Conservation (phyloP, 2,113 vertebrate genomes). For the Sorex araneus region DNA sequence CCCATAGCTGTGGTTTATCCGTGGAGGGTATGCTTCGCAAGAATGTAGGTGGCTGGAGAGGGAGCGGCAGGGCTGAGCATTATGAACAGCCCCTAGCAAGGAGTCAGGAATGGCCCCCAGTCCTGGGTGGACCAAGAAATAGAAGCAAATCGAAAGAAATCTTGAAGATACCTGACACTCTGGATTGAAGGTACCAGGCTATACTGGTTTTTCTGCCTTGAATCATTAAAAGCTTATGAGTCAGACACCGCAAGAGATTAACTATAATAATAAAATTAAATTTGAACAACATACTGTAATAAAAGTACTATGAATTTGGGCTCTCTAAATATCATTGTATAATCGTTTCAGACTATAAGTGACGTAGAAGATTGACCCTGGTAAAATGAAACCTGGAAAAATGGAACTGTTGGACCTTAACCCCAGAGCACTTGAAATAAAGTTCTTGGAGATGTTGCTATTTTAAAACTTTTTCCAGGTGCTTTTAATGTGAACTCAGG, state of each 20-base stretch:
- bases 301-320: not conserved
- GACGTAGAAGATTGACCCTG: not conserved
- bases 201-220: too few species aligned
- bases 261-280: not conserved
- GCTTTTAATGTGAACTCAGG: not conserved
- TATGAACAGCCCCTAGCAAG: too few species aligned
- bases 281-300: not conserved
- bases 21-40: too few species aligned
- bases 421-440: not conserved
- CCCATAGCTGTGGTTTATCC: too few species aligned
- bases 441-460: not conserved
- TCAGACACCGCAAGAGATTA: not conserved
- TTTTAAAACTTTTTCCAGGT: not conserved
- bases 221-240: not conserved
- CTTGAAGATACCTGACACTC: too few species aligned
- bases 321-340: not conserved
- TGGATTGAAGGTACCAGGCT: too few species aligned
- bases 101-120: too few species aligned
- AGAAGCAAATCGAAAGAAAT: too few species aligned
- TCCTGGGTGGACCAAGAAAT: too few species aligned
- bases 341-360: not conserved
- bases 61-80: too few species aligned
- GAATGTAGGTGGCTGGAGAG: too few species aligned
- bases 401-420: not conserved
- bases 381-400: not conserved